Conservation (phyloP, 2,797 vertebrate genomes). For the Acropternis orthonyx region DNA sequence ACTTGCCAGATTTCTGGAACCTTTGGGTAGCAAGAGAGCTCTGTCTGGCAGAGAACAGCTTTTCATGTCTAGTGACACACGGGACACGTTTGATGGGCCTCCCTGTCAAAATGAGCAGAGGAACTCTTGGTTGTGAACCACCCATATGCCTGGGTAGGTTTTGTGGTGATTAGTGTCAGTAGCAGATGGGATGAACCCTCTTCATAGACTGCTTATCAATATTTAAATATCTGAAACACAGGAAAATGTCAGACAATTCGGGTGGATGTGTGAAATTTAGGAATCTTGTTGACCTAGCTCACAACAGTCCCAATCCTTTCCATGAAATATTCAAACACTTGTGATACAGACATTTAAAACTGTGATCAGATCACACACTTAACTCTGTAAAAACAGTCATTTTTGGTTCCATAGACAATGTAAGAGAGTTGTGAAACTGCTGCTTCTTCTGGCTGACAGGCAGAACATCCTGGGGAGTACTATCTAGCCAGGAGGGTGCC, state of each 20-base stretch:
- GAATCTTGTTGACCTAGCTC: background rate
- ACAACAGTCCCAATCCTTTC: background rate
- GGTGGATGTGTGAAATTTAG: background rate
- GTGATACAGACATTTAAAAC: background rate
- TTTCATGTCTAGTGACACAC: background rate
- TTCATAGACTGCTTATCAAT: background rate
- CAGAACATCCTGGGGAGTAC: background rate
- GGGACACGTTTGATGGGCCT: background rate
- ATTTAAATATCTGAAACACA: background rate
- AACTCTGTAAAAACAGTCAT: background rate
- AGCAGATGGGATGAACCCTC: background rate
- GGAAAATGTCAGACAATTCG: background rate
- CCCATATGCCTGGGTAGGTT: background rate
- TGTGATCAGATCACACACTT: background rate
- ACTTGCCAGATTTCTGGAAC: background rate
- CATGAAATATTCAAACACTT: background rate
- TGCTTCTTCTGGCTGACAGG: background rate
- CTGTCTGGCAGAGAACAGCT: background rate
- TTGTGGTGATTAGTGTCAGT: background rate
- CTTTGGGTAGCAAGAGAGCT: background rate
- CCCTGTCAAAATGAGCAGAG: background rate
- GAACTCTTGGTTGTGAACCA: background rate
- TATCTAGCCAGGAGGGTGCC: background rate
- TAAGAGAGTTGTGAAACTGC: background rate
- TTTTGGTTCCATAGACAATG: background rate